These are phyloP conservation scores for Phocoena phocoena DNA, from an alignment of 2,113 vertebrate genomes.

Conservation along the genomic window DNA sequence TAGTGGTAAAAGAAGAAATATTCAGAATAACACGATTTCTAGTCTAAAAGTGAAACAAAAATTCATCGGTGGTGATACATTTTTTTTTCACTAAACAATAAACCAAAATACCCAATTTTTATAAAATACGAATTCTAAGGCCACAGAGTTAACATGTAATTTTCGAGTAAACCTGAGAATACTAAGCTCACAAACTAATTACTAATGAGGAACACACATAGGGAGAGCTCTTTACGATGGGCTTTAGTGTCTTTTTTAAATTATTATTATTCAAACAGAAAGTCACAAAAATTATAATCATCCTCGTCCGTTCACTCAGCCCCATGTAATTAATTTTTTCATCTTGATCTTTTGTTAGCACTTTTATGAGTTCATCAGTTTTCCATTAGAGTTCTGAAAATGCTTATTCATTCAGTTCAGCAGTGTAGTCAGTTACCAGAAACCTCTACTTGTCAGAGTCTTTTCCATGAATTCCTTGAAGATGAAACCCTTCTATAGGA, in stretches of 20 bases:
- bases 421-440: too few species aligned
- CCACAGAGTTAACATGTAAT: background rate
- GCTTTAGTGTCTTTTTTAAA: background rate
- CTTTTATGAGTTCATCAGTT: too few species aligned
- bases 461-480: too few species aligned
- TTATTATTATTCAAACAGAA: too few species aligned
- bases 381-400: too few species aligned
- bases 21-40: background rate
- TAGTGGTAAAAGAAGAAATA: background rate
- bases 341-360: too few species aligned
- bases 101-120: background rate
- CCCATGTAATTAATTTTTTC: too few species aligned
- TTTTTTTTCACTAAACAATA: background rate
- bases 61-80: background rate
- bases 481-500: too few species aligned
- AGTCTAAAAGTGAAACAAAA: conserved; percentile 5
- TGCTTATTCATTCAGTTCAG: too few species aligned
- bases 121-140: background rate
- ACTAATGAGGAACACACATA: background rate
- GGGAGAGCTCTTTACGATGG: background rate
- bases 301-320: too few species aligned
- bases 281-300: too few species aligned
- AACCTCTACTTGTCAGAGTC: too few species aligned
- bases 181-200: background rate
- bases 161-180: background rate